Evolutionary conservation across 2,797 vertebrate species (phyloP).

Genomic region (Crocidura indochinensis): DNA sequence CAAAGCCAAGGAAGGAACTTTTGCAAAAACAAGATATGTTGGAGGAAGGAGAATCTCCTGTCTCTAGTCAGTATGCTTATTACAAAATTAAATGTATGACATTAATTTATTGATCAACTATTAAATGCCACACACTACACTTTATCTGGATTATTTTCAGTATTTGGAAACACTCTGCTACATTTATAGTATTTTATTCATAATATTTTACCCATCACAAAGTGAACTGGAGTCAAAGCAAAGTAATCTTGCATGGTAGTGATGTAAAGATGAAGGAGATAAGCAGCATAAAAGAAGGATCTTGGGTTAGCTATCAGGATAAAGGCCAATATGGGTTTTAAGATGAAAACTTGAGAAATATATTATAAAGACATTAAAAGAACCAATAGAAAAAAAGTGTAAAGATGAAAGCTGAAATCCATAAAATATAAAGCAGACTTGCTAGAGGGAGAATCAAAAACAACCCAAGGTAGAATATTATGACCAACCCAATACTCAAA

Average conservation of each 20-base stretch:
- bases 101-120: conserved; percentile 27
- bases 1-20: conserved; percentile 55
- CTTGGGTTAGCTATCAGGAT: neutral
- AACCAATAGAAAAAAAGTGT: neutral
- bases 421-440: neutral
- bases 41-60: conserved; percentile 32
- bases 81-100: neutral
- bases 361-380: neutral
- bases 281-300: neutral
- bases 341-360: neutral
- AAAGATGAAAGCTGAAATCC: neutral
- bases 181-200: neutral
- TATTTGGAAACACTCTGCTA: neutral
- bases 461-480: neutral
- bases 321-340: neutral
- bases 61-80: neutral
- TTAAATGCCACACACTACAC: neutral
- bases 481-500: neutral
- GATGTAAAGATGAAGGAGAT: fast-evolving
- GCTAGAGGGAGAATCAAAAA: neutral
- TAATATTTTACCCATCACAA: neutral
- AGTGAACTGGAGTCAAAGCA: neutral
- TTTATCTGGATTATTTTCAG: neutral
- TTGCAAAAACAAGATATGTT: neutral
- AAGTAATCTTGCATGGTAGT: neutral